phyloP scores from a whole-genome alignment of 2,888 invertebrate genomes.

The Erebia epiphron region DNA sequence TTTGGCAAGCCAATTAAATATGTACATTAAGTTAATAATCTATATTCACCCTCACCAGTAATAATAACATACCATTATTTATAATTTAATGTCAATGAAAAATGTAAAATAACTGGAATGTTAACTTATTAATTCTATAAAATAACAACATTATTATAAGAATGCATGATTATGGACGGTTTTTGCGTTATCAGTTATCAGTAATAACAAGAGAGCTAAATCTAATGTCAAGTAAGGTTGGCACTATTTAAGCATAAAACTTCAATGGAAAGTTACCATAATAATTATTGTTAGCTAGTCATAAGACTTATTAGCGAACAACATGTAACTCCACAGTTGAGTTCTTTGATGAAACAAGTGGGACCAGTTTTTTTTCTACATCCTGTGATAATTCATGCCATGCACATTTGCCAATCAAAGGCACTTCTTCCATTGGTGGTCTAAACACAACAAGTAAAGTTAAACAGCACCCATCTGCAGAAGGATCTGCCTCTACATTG shows the following conservation, averaged over 20 bases:
- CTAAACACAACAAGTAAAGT: slow-evolving; percentile 92
- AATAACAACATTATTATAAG: slow-evolving; percentile 19
- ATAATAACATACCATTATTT: slow-evolving; percentile 1
- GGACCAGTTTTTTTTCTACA: slow-evolving; percentile 86
- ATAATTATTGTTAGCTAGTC: background rate
- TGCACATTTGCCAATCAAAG: slow-evolving; percentile 93
- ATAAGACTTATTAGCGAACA: slow-evolving; percentile 82
- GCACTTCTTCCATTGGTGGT: slow-evolving; percentile 92
- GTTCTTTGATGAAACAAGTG: slow-evolving; percentile 87
- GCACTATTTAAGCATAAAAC: background rate
- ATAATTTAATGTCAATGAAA: background rate
- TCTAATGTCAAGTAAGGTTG: slow-evolving; percentile 16
- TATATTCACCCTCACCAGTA: slow-evolving; percentile 24
- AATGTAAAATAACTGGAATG: slow-evolving; percentile 18
- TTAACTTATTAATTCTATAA: slow-evolving; percentile 13
- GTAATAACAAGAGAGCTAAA: slow-evolving; percentile 27
- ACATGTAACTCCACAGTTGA: slow-evolving; percentile 92
- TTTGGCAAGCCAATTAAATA: slow-evolving; percentile 24
- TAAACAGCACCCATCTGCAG: slow-evolving; percentile 90
- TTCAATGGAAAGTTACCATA: background rate
- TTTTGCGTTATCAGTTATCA: slow-evolving; percentile 15
- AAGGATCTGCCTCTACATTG: slow-evolving; percentile 86
- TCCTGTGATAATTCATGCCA: slow-evolving; percentile 92
- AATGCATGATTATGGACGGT: slow-evolving; percentile 27
- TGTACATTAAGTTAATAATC: background rate